Base-by-base conservation (phyloP, 2,113 vertebrate genomes). In the Chascanopsetta lugubris region DNA sequence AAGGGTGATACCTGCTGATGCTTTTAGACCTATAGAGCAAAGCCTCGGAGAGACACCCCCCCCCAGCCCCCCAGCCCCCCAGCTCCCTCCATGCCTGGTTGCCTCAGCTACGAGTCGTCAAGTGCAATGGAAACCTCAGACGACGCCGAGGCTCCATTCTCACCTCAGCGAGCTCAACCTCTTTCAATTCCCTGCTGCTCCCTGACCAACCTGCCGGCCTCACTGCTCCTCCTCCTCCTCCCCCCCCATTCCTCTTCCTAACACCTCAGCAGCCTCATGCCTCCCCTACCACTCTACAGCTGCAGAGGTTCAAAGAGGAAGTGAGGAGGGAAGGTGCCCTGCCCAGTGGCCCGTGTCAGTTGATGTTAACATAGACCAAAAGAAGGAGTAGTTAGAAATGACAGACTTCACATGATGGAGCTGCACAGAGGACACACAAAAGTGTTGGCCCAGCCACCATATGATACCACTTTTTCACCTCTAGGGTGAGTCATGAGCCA, bases 91-190 rank as follows among this genome's bases (percentile, higher is more conserved):
- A 86, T 48, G 86, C 85, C 83, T 73, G 82, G 82, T 67, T 85
- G 83, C 65, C 60, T 82, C 62, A 45, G 74, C 77, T 82, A 79
- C 79, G 81, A 87, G 82, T 79, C 86, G 80, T 80, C 75, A 75
- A 81, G 85, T 87, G 86, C 79, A 78, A 80, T 85, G 73, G 88
- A 87, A 87, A 82, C 80, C 83, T 77, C 77, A 77, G 88, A 87
- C 68, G 68, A 62, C 55, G 61, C 64, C 12, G 54, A 77, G 70
- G 58, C 79, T 82, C 64, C 71, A 60, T 85, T 86, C 71, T 48
- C 75, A 70, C 81, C 73, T 83, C 63, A 54, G 69, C 54, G 46
- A 61, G 64, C 75, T 61, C 51, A 30, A 69, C 17, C 68, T 36
- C 71, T 84, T 75, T 61, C 85, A 88, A 81, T 84, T 87, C 87